A percentile compares a stretch with the other conserved stretches of the same genome.
Conservation (phyloP, 2,797 vertebrate species). For the Carduelis carduelis region DNA sequence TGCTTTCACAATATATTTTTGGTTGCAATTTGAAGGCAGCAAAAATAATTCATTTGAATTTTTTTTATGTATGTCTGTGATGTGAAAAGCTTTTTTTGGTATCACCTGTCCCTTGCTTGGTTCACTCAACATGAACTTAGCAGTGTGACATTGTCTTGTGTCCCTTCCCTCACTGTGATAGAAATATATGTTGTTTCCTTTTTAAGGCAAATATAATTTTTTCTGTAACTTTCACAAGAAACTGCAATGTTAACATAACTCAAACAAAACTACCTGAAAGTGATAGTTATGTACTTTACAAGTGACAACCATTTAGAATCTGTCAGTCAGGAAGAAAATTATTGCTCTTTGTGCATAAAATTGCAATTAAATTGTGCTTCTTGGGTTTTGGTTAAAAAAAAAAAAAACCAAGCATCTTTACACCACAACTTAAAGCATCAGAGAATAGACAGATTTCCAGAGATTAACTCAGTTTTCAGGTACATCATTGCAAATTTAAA, state of each 20-base stretch:
- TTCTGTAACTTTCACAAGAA: conserved; percentile 8
- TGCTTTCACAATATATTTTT: neutral
- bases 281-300: conserved; percentile 56
- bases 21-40: neutral
- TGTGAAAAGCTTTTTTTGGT: neutral
- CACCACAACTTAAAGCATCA: conserved; percentile 10
- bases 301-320: conserved; percentile 59
- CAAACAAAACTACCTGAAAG: conserved; percentile 49
- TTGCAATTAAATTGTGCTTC: conserved; percentile 59
- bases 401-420: conserved; percentile 19
- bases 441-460: neutral
- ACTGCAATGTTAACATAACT: conserved; percentile 16
- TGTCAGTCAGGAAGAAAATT: conserved; percentile 63
- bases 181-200: neutral
- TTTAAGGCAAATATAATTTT: neutral
- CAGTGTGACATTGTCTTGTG: neutral
- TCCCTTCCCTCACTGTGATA: neutral
- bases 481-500: neutral
- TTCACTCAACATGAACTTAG: neutral
- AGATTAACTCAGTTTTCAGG: conserved; percentile 1
- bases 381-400: conserved; percentile 37
- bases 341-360: conserved; percentile 50
- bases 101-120: neutral
- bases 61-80: neutral
- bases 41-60: neutral